Evolutionary conservation across 2,797 vertebrate genomes (phyloP).

Genomic region (Danio tinwini): DNA sequence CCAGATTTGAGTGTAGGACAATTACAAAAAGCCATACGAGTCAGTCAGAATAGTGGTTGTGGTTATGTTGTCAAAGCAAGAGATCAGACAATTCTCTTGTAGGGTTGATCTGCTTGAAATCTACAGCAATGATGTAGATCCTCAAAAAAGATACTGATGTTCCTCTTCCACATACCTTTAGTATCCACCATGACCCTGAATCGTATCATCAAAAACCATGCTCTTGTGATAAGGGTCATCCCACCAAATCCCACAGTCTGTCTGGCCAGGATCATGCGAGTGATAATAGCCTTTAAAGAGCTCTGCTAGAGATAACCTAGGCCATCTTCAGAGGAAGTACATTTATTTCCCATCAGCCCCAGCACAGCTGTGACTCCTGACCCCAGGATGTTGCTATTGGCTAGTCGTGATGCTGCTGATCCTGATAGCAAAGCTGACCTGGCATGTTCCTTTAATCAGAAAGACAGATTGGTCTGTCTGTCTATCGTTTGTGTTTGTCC

Average conservation of each 20-base stretch:
- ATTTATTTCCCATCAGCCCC: slow-evolving; percentile 49
- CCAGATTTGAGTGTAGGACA: neutral
- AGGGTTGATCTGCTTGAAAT: neutral
- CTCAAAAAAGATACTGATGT: slow-evolving; percentile 36
- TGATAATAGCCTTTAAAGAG: slow-evolving; percentile 55
- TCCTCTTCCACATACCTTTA: slow-evolving; percentile 69
- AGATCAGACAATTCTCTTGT: neutral
- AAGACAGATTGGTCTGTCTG: slow-evolving; percentile 54
- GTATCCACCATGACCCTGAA: slow-evolving; percentile 61
- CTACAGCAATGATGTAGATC: slow-evolving; percentile 5
- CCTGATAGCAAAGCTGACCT: slow-evolving; percentile 38
- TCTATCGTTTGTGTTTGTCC: slow-evolving; percentile 48
- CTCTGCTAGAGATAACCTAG: slow-evolving; percentile 59
- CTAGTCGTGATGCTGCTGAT: slow-evolving; percentile 36
- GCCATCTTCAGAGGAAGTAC: slow-evolving; percentile 56
- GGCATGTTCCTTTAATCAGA: slow-evolving; percentile 52
- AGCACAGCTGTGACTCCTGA: slow-evolving; percentile 60
- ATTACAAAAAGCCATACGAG: neutral
- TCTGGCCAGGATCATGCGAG: slow-evolving; percentile 56
- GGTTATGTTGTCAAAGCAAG: neutral
- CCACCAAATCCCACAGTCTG: slow-evolving; percentile 38
- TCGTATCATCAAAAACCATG: slow-evolving; percentile 54
- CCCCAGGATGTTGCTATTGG: slow-evolving; percentile 50
- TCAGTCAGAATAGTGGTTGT: neutral
- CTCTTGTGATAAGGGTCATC: slow-evolving; percentile 44